Conservation (phyloP, 2,113 vertebrate genomes). For the Grammomys dolichurus region DNA sequence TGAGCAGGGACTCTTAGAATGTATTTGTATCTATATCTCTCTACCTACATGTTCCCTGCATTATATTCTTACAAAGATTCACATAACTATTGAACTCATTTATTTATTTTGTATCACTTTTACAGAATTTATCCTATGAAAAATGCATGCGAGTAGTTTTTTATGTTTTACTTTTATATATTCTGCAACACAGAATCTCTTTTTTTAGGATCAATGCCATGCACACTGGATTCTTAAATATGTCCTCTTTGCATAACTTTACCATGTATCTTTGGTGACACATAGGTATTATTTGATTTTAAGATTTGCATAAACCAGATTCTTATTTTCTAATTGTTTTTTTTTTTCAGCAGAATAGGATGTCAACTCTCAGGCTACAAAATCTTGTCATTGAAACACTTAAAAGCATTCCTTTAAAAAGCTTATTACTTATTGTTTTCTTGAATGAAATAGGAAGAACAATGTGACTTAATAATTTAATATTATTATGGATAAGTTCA, state of each 20-base stretch:
- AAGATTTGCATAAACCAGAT: neutral
- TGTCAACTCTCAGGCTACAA: constrained; percentile 24
- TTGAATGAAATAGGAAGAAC: constrained; percentile 64
- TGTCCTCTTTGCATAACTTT: neutral
- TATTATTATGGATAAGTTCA: constrained; percentile 80
- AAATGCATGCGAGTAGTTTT: neutral
- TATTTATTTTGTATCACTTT: neutral
- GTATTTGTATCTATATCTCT: neutral
- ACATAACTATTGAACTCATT: constrained; percentile 20
- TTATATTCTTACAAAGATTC: neutral
- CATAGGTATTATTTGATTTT: constrained; percentile 15
- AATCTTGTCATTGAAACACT: constrained; percentile 56
- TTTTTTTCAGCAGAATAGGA: constrained; percentile 1
- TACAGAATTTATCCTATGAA: constrained; percentile 10
- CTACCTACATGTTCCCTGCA: neutral
- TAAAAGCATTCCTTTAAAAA: constrained; percentile 60
- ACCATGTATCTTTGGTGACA: neutral
- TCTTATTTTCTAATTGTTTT: neutral
- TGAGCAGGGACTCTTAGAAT: constrained; percentile 6
- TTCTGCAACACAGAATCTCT: neutral
- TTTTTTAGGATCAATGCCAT: constrained; percentile 2
- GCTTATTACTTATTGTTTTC: constrained; percentile 44
- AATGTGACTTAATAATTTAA: constrained; percentile 68
- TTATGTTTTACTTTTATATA: neutral
- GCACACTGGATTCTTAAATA: neutral